A percentile compares a stretch with the other conserved stretches of the same genome.
phyloP scores from a whole-genome alignment of 1,140 invertebrate genomes.

The Oncopeltus fasciatus region DNA sequence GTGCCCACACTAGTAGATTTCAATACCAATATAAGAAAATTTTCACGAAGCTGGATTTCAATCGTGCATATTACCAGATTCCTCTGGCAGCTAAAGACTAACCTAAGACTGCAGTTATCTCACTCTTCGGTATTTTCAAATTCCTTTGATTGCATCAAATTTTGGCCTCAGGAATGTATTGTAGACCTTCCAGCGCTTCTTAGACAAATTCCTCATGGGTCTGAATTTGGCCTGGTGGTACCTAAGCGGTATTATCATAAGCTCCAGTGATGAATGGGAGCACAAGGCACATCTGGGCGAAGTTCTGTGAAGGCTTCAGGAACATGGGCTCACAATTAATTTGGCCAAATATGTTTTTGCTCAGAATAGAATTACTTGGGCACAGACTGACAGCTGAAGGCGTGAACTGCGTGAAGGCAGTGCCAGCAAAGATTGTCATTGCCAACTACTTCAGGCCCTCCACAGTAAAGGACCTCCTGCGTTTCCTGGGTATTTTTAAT shows the following conservation, averaged over 20 bases:
- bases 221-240: neutral
- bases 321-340: neutral
- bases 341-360: neutral
- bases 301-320: neutral
- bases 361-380: neutral
- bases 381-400: neutral
- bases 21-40: neutral
- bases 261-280: neutral
- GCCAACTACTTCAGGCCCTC: constrained; percentile 29
- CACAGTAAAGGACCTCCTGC: too few species aligned
- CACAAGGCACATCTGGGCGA: neutral
- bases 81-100: neutral
- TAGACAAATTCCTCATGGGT: neutral
- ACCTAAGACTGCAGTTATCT: neutral
- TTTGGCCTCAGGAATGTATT: neutral
- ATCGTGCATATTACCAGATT: neutral
- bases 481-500: constrained; percentile 32
- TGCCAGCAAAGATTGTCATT: too few species aligned
- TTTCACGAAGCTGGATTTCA: neutral
- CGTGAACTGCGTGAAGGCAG: too few species aligned
- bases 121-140: neutral
- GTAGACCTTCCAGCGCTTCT: neutral
- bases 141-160: neutral
- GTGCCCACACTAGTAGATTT: neutral
- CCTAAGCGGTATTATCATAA: neutral